Evolutionary conservation across 2,888 invertebrate genomes (phyloP), one percentile per base, ranked within the genome.

Genomic region (Petrophora chlorosata): DNA sequence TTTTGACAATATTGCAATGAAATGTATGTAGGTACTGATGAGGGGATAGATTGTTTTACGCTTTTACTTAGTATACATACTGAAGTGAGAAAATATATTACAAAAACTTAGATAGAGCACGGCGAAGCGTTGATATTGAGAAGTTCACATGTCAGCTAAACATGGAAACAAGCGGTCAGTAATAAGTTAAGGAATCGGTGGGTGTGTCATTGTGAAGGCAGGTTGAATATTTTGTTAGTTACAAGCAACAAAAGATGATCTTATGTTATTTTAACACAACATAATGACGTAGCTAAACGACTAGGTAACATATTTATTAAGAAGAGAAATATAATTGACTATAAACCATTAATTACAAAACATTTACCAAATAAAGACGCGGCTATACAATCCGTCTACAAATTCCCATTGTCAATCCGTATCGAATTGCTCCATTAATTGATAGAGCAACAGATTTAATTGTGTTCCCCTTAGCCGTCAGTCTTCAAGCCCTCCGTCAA

Each of bases 361-460:
- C 67, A 61, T 67, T 67, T 60, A 57, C 59, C 50, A 45, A 69
- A 66, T 67, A 67, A 30, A 32, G 47, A 14, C 12, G 22, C 12
- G 25, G 12, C 41, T 40, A 8, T 10, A 35, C 19, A 15, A 44
- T 35, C 26, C 32, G 29, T 45, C 32, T 38, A 16, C 19, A 55
- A 65, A 60, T 58, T 55, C 33, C 36, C 35, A 50, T 40, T 40
- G 47, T 41, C 19, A 34, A 28, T 36, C 41, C 62, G 60, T 68
- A 73, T 72, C 67, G 52, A 70, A 70, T 73, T 71, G 63, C 75
- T 55, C 48, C 57, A 56, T 59, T 64, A 72, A 73, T 73, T 73
- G 74, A 73, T 69, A 64, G 62, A 68, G 65, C 59, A 59, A 60
- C 57, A 65, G 69, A 69, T 70, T 70, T 72, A 68, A 72, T 71